Evolutionary conservation across 2,797 vertebrate species (phyloP).

Genomic region (Ceyx erithaca): DNA sequence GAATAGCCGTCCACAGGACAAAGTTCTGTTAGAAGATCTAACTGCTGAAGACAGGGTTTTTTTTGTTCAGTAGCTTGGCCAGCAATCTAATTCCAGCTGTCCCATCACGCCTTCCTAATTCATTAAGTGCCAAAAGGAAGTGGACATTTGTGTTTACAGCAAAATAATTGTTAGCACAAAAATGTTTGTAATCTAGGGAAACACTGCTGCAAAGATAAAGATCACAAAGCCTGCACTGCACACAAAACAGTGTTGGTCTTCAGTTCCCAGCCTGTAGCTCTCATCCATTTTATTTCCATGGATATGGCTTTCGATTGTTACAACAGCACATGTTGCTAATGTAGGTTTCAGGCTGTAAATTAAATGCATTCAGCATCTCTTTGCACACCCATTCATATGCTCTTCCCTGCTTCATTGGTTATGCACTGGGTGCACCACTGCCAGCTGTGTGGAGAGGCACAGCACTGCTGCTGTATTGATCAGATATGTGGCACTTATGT

Average conservation of each 20-base stretch:
- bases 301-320: neutral
- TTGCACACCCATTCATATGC: neutral
- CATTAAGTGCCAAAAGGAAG: constrained; percentile 1
- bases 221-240: neutral
- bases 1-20: constrained; percentile 5
- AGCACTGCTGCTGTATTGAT: neutral
- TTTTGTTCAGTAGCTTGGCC: neutral
- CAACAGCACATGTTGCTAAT: neutral
- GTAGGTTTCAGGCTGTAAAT: neutral
- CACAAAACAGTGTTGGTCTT: neutral
- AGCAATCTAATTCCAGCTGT: neutral
- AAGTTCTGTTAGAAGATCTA: constrained; percentile 26
- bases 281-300: neutral
- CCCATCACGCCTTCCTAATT: neutral
- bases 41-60: neutral
- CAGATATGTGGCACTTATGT: rapidly evolving
- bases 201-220: neutral
- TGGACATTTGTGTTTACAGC: neutral
- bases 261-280: neutral
- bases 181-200: neutral
- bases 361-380: neutral
- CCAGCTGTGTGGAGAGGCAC: neutral
- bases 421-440: neutral
- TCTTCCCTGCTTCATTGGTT: neutral
- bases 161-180: neutral